Base-by-base conservation (phyloP, 2,797 vertebrate genomes). In the Chloroceryle amazona region DNA sequence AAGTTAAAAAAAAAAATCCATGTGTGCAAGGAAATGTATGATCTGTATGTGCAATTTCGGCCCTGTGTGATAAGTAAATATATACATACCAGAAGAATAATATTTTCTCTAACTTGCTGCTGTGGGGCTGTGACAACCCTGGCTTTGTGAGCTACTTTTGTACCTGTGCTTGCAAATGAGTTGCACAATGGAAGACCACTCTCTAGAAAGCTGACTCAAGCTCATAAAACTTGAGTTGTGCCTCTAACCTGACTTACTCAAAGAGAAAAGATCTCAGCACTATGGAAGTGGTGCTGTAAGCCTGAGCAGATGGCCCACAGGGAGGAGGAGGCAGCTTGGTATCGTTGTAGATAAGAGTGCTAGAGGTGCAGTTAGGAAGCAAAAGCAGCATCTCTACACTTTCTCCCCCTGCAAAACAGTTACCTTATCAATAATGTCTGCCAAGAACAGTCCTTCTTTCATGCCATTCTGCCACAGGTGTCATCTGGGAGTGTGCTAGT, bases 401-500 rank as follows among this genome's bases (percentile, higher is more conserved):
- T 4, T n/a, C 6, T 74, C 21, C 15, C 28, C 25, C 78, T 65
- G 62, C 57, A 92, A 88, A 86, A 72, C 1, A 0, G 44, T 81
- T 91, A 86, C 75, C 49, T 83, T 62, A 75, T 79, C 70, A 88
- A 8, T 35, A 79, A 75, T 5, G 39, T 39, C 76, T 84, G 57
- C 49, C 54, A 72, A 91, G 79, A 90, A 91, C 72, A 93, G 83
- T 60, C 58, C 75, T 61, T 74, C 80, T 79, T 86, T 78, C 86
- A 91, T 8, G 2, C 75, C 90, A 88, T 58, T 54, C 63, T 51
- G 74, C 72, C 82, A 83, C 46, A 65, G 66, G 61, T 81, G 70
- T 79, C 86, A 90, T 39, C 90, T 84, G 65, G 81, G 70, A 93
- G 58, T 14, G 26, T 37, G 29, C 76, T 91, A 81, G 54, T 6